Base-by-base conservation (phyloP, 2,888 invertebrate genomes). In the Limnephilus auricula region DNA sequence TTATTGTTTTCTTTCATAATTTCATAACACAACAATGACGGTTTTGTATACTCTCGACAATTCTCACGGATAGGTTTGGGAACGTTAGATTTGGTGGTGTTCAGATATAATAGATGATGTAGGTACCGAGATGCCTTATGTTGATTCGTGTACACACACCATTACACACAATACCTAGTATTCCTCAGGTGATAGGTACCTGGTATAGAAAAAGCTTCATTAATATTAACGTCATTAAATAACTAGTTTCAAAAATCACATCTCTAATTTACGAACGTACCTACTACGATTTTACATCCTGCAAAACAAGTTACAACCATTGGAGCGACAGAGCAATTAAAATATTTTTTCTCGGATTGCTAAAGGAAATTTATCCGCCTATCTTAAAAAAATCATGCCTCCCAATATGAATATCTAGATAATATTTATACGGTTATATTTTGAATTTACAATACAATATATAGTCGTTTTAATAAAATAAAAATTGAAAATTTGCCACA, bases 31-130 rank as follows among this genome's bases (percentile, higher is more conserved):
- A 65, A 5, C 25, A n/a, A 25, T 40, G 0, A 15, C 15, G 3
- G 4, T 65, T 32, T 80, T 32, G 5, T 31, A 12, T 80, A 31
- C 31, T 6, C 13, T 32, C 6, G 4, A 80, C 31, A 32, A 80
- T 32, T 32, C 6, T 80, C 80, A 32, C 9, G 32, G 31, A 18
- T 9, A 12, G 13, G 34, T 82, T 82, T 82, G 34, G 25, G 25
- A 34, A 18, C 25, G 18, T 6, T 37, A 0, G 82, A 82, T 37
- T 82, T 82, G 34, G 32, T 82, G 82, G 6, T 34, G 34, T 82
- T 15, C 82, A 82, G 82, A 25, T 82, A 82, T 82, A 82, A 82
- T 37, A 82, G 34, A 82, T 82, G 82, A 82, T 32, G 82, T n/a
- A n/a, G n/a, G n/a, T 34, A 82, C 82, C 0, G 6, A 82, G 34